Evolutionary conservation across 2,888 invertebrate species (phyloP), one percentile per base, ranked within the genome.

Genomic region (Pammene aurita): DNA sequence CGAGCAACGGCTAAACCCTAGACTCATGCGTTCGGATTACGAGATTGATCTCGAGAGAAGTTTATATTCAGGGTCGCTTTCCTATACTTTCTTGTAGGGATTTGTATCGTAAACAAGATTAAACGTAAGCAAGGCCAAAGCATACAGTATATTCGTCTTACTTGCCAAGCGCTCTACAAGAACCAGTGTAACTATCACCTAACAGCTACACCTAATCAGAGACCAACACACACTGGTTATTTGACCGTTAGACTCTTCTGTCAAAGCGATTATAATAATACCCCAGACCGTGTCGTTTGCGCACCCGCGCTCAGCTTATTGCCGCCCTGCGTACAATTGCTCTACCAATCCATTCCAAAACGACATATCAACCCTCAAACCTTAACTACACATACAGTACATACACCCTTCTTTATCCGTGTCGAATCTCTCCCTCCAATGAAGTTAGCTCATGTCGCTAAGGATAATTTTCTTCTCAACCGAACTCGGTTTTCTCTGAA

Each of bases 31-130:
- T 70, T 71, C 72, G 73, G 75, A 74, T 71, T 75, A 74, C 71
- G 73, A 71, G 66, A 71, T 68, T 76, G 77, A 80, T 78, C 76
- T 72, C 48, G 54, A 76, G 74, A 75, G 77, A 79, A 80, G 77
- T 83, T 77, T 79, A 78, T 69, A 77, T 75, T 78, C 73, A 76
- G 78, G 79, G 77, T 80, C 77, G 76, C 78, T 83, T 80, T 78
- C 74, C 75, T 76, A 58, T 58, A 82, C 81, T 84, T 83, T 82
- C 82, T 85, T 81, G 78, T 72, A 73, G 75, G 80, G 81, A 83
- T 86, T 83, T 82, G 78, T 84, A 81, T 81, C 80, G 82, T 83
- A 84, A 83, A 87, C 80, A 84, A 85, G 84, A 85, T 86, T 85
- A 84, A 77, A 77, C 60, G 80, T 76, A 79, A 79, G 81, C 78